Percentiles rank a stretch among this genome's conserved stretches.
These are phyloP conservation scores for Paedocypris sp. DNA, from an alignment of 2,113 vertebrate species.

Conservation along the genomic window DNA sequence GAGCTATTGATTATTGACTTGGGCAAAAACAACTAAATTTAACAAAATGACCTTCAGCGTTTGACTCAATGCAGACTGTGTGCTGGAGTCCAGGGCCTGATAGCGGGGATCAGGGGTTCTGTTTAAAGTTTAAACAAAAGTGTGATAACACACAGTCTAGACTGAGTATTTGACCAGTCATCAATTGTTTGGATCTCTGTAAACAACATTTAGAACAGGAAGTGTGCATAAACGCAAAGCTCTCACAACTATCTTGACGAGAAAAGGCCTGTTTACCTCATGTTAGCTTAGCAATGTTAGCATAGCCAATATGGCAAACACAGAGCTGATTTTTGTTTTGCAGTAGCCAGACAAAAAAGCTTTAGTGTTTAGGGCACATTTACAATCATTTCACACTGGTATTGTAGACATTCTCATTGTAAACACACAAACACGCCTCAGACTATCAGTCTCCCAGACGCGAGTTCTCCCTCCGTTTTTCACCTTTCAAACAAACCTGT, in stretches of 20 bases:
- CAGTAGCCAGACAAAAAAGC: no score
- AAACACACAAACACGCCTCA: constrained; percentile 5
- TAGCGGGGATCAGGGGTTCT: constrained; percentile 11
- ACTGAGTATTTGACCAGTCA: not conserved
- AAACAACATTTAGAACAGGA: no score
- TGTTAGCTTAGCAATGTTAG: no score
- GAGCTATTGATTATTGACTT: constrained; percentile 34
- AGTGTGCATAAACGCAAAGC: no score
- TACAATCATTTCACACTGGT: no score
- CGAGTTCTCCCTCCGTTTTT: not conserved
- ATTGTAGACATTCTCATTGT: constrained; percentile 26
- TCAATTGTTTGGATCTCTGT: no score
- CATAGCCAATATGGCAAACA: no score
- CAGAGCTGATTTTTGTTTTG: no score
- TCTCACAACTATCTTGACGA: no score
- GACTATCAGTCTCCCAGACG: not conserved
- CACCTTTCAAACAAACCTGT: not conserved
- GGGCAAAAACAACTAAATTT: constrained; percentile 23
- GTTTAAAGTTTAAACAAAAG: constrained; percentile 21
- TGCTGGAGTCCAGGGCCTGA: not conserved
- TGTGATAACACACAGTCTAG: constrained; percentile 10
- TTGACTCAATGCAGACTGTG: not conserved
- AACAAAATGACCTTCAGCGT: constrained; percentile 24
- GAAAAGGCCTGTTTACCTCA: no score
- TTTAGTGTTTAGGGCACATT: no score